Conservation (phyloP, 1,140 invertebrate species). For the Cotesia vestalis region DNA sequence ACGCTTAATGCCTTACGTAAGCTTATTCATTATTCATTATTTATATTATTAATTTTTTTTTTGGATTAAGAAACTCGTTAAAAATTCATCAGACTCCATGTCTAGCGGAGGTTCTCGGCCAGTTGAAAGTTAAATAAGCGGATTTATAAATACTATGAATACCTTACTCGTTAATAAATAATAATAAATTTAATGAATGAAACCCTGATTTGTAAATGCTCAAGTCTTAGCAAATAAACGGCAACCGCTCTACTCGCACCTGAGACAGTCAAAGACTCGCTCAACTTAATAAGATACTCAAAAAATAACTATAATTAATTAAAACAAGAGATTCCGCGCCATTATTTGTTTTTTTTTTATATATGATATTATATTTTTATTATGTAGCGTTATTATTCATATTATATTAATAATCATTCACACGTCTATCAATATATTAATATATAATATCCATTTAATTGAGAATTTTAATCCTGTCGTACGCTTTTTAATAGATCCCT, state of each 20-base stretch:
- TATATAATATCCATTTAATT: background rate
- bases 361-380: too few relatives aligned
- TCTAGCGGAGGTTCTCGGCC: constrained; percentile 63
- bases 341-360: too few relatives aligned
- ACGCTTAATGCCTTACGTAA: constrained; percentile 41
- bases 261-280: too few relatives aligned
- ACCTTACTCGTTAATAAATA: constrained; percentile 19
- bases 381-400: background rate
- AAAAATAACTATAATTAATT: constrained; percentile 2
- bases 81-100: constrained; percentile 38
- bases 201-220: too few relatives aligned
- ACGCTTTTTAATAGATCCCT: background rate
- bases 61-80: background rate
- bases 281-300: too few relatives aligned
- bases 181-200: background rate
- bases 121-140: constrained; percentile 5
- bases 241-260: too few relatives aligned
- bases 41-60: constrained; percentile 5
- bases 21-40: constrained; percentile 20
- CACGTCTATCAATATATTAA: background rate
- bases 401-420: background rate
- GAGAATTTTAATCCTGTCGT: background rate
- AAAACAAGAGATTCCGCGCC: constrained; percentile 2
- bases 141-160: background rate
- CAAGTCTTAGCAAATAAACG: too few relatives aligned